These are phyloP conservation scores for Acromyrmex charruanus DNA, from an alignment of 1,140 invertebrate species.

Conservation along the genomic window DNA sequence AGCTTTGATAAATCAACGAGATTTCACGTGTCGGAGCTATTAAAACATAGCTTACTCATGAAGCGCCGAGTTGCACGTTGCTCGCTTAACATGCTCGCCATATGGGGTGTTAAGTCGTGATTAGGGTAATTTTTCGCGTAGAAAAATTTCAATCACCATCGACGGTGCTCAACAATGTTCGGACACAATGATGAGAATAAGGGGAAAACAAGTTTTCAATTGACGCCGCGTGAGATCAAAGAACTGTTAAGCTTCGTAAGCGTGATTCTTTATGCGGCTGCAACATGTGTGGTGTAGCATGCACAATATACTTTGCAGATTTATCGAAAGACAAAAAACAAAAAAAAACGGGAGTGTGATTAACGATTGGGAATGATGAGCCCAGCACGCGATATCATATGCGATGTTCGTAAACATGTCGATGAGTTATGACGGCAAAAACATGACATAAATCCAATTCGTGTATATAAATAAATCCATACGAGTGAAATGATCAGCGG, in stretches of 20 bases:
- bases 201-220: slow-evolving; percentile 28
- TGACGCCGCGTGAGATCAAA: slow-evolving; percentile 22
- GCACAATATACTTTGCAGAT: neutral
- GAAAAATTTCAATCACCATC: slow-evolving; percentile 25
- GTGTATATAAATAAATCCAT: no score
- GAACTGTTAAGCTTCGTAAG: slow-evolving; percentile 48
- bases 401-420: slow-evolving; percentile 7
- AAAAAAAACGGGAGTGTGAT: slow-evolving; percentile 12
- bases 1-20: slow-evolving; percentile 55
- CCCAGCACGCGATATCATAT: neutral
- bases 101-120: slow-evolving; percentile 37
- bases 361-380: slow-evolving; percentile 36
- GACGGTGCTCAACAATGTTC: neutral
- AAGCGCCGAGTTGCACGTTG: slow-evolving; percentile 2
- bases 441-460: neutral
- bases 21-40: slow-evolving; percentile 34
- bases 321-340: neutral
- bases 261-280: neutral
- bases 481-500: neutral
- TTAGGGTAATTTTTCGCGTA: neutral
- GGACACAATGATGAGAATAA: neutral
- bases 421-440: neutral
- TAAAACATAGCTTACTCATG: slow-evolving; percentile 31
- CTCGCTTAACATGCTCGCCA: slow-evolving; percentile 33
- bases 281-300: slow-evolving; percentile 18